Conservation (phyloP, 2,888 invertebrate genomes). For the Embidobia sp. region DNA sequence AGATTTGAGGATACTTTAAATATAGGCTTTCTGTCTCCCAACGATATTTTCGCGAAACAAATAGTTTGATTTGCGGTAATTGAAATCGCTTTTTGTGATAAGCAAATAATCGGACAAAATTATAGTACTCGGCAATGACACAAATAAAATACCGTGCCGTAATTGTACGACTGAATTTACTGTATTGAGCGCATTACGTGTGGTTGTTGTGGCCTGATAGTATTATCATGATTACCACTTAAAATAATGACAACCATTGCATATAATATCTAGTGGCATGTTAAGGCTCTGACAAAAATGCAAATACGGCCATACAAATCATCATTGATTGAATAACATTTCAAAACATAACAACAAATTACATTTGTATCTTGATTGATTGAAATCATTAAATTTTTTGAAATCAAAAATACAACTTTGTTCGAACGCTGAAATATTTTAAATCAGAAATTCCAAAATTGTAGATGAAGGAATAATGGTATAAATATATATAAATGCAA, state of each 20-base stretch:
- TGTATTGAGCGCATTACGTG: slow-evolving; percentile 63
- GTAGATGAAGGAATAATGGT: too few species aligned
- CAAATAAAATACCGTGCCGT: slow-evolving; percentile 70
- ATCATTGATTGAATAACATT: slow-evolving; percentile 27
- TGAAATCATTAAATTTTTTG: too few species aligned
- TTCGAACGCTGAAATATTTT: too few species aligned
- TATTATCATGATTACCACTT: slow-evolving; percentile 80
- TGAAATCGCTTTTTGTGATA: slow-evolving; percentile 42
- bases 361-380: too few species aligned
- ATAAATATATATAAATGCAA: too few species aligned
- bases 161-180: slow-evolving; percentile 70
- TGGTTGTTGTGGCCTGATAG: slow-evolving; percentile 72
- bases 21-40: background rate
- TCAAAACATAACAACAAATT: too few species aligned
- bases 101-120: slow-evolving; percentile 57
- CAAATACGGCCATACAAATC: slow-evolving; percentile 41
- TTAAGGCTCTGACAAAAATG: slow-evolving; percentile 48
- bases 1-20: too few species aligned
- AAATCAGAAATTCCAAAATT: too few species aligned
- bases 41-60: slow-evolving; percentile 8
- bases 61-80: slow-evolving; percentile 47
- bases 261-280: slow-evolving; percentile 61
- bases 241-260: slow-evolving; percentile 76
- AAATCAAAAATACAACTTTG: too few species aligned
- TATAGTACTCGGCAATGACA: slow-evolving; percentile 68